Conservation (phyloP, 2,113 vertebrate species). For the Rousettus leschenaultii region DNA sequence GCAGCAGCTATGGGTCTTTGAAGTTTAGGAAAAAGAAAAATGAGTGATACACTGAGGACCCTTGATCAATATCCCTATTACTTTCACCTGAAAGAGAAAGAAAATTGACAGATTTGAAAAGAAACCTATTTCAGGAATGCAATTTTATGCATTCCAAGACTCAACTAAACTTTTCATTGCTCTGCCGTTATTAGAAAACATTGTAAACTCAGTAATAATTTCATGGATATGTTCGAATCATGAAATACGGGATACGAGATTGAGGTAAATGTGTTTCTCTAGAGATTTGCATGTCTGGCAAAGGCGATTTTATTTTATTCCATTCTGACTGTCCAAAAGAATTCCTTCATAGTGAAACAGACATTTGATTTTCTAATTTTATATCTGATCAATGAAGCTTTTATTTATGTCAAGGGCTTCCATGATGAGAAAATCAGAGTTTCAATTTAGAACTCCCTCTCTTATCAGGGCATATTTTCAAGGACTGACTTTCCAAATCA, state of each 20-base stretch:
- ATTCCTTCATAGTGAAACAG: slow-evolving; percentile 57
- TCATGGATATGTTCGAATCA: slow-evolving; percentile 45
- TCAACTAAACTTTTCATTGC: slow-evolving; percentile 56
- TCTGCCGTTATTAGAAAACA: slow-evolving; percentile 50
- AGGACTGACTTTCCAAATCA: slow-evolving; percentile 39
- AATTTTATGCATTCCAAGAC: slow-evolving; percentile 49
- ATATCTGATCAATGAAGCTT: slow-evolving; percentile 72
- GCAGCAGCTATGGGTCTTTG: neutral
- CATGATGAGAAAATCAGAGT: slow-evolving; percentile 71
- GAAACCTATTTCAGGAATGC: slow-evolving; percentile 49
- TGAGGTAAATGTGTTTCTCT: slow-evolving; percentile 49
- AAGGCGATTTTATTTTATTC: slow-evolving; percentile 48
- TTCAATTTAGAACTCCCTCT: slow-evolving; percentile 57
- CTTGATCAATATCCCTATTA: slow-evolving; percentile 59
- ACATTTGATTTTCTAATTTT: slow-evolving; percentile 72
- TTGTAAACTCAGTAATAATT: slow-evolving; percentile 63
- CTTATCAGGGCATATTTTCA: slow-evolving; percentile 25
- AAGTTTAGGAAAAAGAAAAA: neutral
- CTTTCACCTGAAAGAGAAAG: slow-evolving; percentile 44
- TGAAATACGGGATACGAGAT: slow-evolving; percentile 44
- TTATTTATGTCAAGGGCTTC: slow-evolving; percentile 69
- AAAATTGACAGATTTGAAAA: slow-evolving; percentile 63
- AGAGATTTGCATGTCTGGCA: slow-evolving; percentile 55
- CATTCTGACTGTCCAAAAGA: slow-evolving; percentile 2
- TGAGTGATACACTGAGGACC: neutral